phyloP scores from a whole-genome alignment of 2,113 vertebrate genomes.

The Smithornis capensis region DNA sequence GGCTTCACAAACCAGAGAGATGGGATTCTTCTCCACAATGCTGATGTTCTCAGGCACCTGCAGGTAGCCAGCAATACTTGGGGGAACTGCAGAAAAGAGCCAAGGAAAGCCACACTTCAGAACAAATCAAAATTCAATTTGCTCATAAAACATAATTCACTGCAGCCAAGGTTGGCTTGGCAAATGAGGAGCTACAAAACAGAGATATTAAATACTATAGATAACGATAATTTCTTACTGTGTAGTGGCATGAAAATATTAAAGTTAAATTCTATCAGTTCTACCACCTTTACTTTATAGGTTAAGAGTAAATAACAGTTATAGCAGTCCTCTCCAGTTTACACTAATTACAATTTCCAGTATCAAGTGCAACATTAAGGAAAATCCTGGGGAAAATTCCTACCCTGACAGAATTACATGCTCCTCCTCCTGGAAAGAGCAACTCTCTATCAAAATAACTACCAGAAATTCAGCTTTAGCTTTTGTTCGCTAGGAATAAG shows the following conservation, averaged over 20 bases:
- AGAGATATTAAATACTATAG: background rate
- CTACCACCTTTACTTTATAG: background rate
- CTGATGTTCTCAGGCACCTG: conserved; percentile 85
- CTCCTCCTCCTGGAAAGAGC: background rate
- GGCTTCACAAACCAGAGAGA: conserved; percentile 87
- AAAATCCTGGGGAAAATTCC: background rate
- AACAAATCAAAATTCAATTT: background rate
- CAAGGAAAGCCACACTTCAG: background rate
- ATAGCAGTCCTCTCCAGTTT: background rate
- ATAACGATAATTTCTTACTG: background rate
- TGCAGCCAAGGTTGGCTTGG: background rate
- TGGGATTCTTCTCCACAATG: conserved; percentile 88
- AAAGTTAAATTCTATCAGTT: background rate
- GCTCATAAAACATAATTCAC: background rate
- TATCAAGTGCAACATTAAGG: background rate
- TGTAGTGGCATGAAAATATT: background rate
- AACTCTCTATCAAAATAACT: background rate
- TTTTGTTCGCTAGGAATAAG: background rate
- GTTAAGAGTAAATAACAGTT: background rate
- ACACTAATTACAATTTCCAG: background rate
- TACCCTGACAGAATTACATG: background rate
- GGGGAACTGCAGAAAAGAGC: conserved; percentile 78
- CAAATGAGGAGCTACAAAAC: background rate
- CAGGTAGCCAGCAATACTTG: conserved; percentile 80
- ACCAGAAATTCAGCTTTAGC: background rate